A percentile compares a stretch with the other conserved stretches of the same genome.
Evolutionary conservation across 1,140 invertebrate species (phyloP).

Genomic region (Camponotus floridanus): DNA sequence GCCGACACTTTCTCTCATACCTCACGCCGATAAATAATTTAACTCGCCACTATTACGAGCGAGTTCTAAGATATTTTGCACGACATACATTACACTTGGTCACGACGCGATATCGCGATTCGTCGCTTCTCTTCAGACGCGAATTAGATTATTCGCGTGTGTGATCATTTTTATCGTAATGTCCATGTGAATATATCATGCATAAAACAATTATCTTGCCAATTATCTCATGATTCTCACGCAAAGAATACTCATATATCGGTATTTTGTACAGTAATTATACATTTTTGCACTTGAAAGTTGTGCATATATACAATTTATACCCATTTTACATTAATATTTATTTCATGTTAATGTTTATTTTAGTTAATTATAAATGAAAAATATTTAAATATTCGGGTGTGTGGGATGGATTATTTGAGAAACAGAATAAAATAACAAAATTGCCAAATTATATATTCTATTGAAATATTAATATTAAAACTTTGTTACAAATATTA

Average conservation of each 20-base stretch:
- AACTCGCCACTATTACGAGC: constrained; percentile 48
- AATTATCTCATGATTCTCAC: background rate
- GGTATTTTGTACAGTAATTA: constrained; percentile 13
- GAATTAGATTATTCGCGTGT: constrained; percentile 10
- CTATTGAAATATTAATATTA: constrained; percentile 12
- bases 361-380: constrained; percentile 28
- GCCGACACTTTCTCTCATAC: constrained; percentile 35
- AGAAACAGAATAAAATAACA: constrained; percentile 4
- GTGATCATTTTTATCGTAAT: constrained; percentile 14
- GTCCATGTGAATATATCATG: too few species aligned
- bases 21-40: constrained; percentile 65
- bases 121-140: background rate
- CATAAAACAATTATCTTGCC: constrained; percentile 14
- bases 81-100: background rate
- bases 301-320: background rate
- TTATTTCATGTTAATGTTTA: background rate
- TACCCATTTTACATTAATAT: too few species aligned
- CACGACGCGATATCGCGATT: background rate
- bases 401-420: background rate
- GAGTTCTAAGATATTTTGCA: background rate
- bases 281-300: background rate
- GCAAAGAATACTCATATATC: background rate
- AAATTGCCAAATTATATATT: constrained; percentile 21
- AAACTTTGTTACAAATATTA: background rate
- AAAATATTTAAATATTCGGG: constrained; percentile 6